Evolutionary conservation across 2,797 vertebrate species (phyloP), one percentile per base, ranked within the genome.

Genomic region (Peromyscus nudipes): DNA sequence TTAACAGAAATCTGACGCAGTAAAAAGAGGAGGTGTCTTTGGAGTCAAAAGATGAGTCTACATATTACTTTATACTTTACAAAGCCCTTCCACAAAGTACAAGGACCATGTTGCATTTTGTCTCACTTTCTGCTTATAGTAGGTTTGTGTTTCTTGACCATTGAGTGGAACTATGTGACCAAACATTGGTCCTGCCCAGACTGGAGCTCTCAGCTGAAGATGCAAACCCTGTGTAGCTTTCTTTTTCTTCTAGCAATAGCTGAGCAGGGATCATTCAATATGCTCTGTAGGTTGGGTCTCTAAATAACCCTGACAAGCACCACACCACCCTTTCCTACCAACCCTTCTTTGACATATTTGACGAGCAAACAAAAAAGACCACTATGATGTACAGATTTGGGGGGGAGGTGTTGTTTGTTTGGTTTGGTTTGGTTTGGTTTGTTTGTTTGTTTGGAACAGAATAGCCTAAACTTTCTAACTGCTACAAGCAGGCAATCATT

Each of bases 1-100:
- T 88, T 80, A 90, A 88, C 5, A 80, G 57, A 37, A 62, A 57
- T 69, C 21, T 43, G 17, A 2, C 64, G 5, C 60, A 34, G 73
- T 27, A 23, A 16, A 73, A 82, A 71, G 49, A 79, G 77, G 29
- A 87, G 40, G 16, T 6, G 1, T 31, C 9, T 75, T 65, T 43
- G 37, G 25, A 90, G 29, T 52, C 60, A 91, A 85, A 95, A 90
- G 31, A 86, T 40, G 6, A 83, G 8, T 69, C n/a, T 52, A 85
- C 90, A 17, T 57, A 64, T 55, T 75, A 64, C 12, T 73, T 95
- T 60, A 52, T n/a, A 90, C 64, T 88, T 94, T 91, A 81, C 9
- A 94, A 84, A 95, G 13, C 2, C 71, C 37, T 92, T 92, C 79
- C 17, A 77, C 14, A 79, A 80, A 83, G 31, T 6, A 80, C 3